Conservation (phyloP, 92 coral and sea anemone species). For the Anthopleura xanthogrammica region DNA sequence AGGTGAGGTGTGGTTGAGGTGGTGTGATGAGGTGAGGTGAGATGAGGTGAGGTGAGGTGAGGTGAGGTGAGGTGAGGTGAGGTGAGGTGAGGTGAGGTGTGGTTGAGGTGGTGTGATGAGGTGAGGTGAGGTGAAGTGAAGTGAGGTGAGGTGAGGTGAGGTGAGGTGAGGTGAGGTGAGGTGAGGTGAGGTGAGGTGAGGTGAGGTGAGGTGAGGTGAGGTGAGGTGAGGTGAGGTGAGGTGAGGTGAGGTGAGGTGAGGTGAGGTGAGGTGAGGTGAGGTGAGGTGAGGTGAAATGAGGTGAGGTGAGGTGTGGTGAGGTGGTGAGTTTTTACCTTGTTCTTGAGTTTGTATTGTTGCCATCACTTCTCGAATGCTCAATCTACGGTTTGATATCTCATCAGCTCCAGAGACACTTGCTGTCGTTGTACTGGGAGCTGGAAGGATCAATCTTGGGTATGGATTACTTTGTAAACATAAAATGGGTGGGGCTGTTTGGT, state of each 20-base stretch:
- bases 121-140: neutral
- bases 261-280: no score
- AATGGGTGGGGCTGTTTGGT: neutral
- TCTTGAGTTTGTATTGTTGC: neutral
- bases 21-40: neutral
- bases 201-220: no score
- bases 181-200: neutral
- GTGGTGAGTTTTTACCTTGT: neutral
- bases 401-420: neutral
- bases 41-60: no score
- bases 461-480: neutral
- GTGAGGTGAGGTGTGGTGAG: no score
- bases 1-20: neutral
- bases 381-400: neutral
- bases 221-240: no score
- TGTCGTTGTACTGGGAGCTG: constrained; percentile 18
- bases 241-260: no score
- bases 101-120: neutral
- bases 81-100: neutral
- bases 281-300: no score
- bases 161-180: neutral
- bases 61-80: neutral
- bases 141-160: neutral
- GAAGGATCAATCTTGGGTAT: constrained; percentile 15
- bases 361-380: neutral